A percentile compares a stretch with the other conserved stretches of the same genome.
phyloP scores from a whole-genome alignment of 2,113 vertebrate genomes.

The Pangasianodon hypophthalmus region DNA sequence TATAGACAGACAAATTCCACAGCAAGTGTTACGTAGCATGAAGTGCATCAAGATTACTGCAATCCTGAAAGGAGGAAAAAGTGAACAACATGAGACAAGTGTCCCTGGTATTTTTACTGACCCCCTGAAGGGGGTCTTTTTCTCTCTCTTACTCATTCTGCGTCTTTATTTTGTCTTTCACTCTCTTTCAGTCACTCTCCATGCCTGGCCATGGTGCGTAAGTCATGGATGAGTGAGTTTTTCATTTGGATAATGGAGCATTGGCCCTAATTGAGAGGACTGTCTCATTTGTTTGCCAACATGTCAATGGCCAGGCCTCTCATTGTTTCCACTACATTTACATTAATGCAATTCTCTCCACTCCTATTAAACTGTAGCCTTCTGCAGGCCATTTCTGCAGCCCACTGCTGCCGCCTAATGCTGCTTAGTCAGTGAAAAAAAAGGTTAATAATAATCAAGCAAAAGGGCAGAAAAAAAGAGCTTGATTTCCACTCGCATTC shows the following conservation, averaged over 20 bases:
- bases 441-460: conserved; percentile 62
- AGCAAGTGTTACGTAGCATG: neutral
- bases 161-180: conserved; percentile 24
- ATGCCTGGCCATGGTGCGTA: conserved; percentile 50
- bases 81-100: neutral
- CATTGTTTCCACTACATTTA: conserved; percentile 68
- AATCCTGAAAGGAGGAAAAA: neutral
- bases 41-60: neutral
- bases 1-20: neutral
- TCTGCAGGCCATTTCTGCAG: conserved; percentile 56
- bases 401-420: conserved; percentile 57
- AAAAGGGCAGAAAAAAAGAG: conserved; percentile 47
- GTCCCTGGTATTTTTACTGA: neutral
- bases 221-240: conserved; percentile 60
- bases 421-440: conserved; percentile 66
- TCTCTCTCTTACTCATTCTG: conserved; percentile 3
- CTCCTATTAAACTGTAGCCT: conserved; percentile 61
- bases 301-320: conserved; percentile 65
- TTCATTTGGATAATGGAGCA: conserved; percentile 69
- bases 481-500: conserved; percentile 37
- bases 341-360: conserved; percentile 66
- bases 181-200: conserved; percentile 37
- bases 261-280: conserved; percentile 66
- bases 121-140: neutral
- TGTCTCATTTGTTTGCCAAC: conserved; percentile 69